These are phyloP conservation scores for Amiota mariae DNA, from an alignment of 2,888 invertebrate genomes.

Conservation along the genomic window DNA sequence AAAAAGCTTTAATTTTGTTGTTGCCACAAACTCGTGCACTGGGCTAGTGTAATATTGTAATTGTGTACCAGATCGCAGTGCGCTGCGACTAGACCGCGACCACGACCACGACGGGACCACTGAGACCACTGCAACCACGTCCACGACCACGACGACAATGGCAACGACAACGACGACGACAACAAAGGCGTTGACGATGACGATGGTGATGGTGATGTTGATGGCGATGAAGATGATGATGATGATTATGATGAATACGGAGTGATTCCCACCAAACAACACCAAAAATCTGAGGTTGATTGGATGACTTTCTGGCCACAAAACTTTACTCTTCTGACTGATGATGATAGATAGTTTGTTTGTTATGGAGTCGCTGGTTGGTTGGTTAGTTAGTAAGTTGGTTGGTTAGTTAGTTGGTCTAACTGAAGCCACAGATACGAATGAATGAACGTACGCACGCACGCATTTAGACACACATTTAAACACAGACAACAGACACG, in stretches of 20 bases:
- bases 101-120: not conserved
- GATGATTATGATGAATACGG: conserved; percentile 17
- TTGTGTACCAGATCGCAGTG: conserved; percentile 22
- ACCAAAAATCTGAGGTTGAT: not conserved
- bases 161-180: not conserved
- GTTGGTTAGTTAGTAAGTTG: not conserved
- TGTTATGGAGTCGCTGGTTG: not conserved
- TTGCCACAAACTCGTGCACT: conserved; percentile 12
- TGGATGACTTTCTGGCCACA: too few species aligned
- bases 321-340: too few species aligned
- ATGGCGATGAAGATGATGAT: conserved; percentile 20
- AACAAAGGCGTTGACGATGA: conserved; percentile 3
- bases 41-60: conserved; percentile 40
- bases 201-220: conserved; percentile 30
- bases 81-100: conserved; percentile 24
- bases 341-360: too few species aligned
- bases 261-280: not conserved
- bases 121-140: conserved; percentile 25
- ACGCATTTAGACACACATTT: conserved; percentile 21
- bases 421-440: conserved; percentile 18
- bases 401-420: not conserved
- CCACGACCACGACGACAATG: conserved; percentile 18
- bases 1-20: not conserved
- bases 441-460: conserved; percentile 33
- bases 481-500: conserved; percentile 26